Evolutionary conservation across 2,888 invertebrate genomes (phyloP), one percentile per base, ranked within the genome.

Genomic region (Seira sanloemensis): DNA sequence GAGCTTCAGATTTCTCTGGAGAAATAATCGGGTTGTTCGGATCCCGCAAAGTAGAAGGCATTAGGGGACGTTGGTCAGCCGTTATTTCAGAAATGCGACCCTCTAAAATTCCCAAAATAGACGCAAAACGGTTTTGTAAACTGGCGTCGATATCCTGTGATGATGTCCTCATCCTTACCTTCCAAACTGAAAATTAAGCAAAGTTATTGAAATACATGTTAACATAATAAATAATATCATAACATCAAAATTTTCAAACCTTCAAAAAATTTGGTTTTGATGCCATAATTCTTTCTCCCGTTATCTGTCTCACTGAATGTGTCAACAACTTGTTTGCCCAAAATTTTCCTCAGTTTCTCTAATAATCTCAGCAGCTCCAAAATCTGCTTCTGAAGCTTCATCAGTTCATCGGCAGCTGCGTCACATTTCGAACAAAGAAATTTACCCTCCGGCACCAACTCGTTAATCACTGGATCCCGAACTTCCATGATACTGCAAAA

Each of bases 401-500:
- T 7, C 50, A 65, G 71, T 19, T 82, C 82, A 18, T 77, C 65
- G 5, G 72, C 19, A 0, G 21, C 23, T 1, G n/a, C 46, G 16
- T 16, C 5, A 19, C 82, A 82, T 16, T 65, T 69, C 2, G 1
- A 1, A 26, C 82, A 82, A 0, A 82, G 18, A 4, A 72, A 67
- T 19, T 82, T 76, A 0, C 65, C 16, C 25, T 82, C 81, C 0
- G 65, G 37, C 7, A 37, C 58, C 21, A 69, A 62, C 18, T 46
- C 71, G 0, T 65, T 37, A 21, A 12, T 21, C 1, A n/a, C 18
- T 1, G 25, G 54, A 0, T 76, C 71, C 25, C 72, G 71, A 16
- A 82, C 25, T n/a, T n/a, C n/a, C n/a, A n/a, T n/a, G 16, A 82
- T 50, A n/a, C 50, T 26, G 54, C 81, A 76, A 2, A 82, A 18